Evolutionary conservation across 2,797 vertebrate genomes (phyloP), one percentile per base, ranked within the genome.

Genomic region (Xiphorhynchus erythropygius): DNA sequence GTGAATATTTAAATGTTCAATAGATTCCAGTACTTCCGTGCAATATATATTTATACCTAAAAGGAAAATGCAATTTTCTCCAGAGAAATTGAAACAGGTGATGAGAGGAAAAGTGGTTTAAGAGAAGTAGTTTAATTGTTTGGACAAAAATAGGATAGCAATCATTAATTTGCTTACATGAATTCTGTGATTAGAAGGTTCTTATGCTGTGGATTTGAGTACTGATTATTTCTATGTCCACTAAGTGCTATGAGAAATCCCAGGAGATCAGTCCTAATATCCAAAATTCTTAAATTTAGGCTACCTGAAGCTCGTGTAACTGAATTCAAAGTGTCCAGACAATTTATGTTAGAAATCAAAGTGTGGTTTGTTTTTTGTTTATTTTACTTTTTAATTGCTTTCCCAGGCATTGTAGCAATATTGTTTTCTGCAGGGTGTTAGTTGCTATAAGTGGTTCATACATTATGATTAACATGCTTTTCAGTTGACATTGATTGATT

Each of bases 391-490:
- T 59, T 56, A 21, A 33, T 62, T 68, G 46, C 3, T 41, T 81
- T 91, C 62, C 14, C 3, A 25, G 77, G 15, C 5, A 10, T 49
- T 87, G 4, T 56, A 86, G 35, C 17, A 64, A 4, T 35, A 42
- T 46, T 85, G 25, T 74, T 85, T 90, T 70, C 21, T 42, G 3
- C 25, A n/a, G 6, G 41, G 50, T 49, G 28, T 69, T 71, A 53
- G 10, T 50, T 42, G 19, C 4, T 60, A 24, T 62, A 73, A 67
- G 41, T 63, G 63, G 19, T 70, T 89, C 53, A 33, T 60, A 37
- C 42, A 18, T 86, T 89, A 65, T 86, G 41, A 69, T 92, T 91
- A 95, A 65, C 47, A 33, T 88, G 65, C 55, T 89, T 84, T 96
- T 69, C 65, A 56, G 24, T 19, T 86, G 50, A 8, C 52, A 62